These are phyloP conservation scores for Pseudomyrmex dendroicus DNA, from an alignment of 1,140 invertebrate species.

Conservation along the genomic window DNA sequence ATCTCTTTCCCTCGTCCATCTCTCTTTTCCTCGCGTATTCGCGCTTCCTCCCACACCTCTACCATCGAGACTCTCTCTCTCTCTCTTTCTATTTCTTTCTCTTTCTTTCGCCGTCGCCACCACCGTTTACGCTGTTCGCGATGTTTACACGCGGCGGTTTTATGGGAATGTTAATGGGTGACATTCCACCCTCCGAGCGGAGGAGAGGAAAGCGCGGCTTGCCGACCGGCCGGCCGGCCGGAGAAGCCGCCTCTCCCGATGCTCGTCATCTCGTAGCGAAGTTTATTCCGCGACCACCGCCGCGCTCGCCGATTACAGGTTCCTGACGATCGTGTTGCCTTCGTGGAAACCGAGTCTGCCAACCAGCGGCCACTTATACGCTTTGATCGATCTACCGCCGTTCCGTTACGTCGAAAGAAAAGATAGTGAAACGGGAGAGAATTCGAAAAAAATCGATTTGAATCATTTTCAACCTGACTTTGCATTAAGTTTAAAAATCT, in stretches of 20 bases:
- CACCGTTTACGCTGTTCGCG: constrained; percentile 65
- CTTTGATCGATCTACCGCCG: constrained; percentile 42
- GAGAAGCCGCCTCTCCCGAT: constrained; percentile 47
- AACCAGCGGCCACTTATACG: constrained; percentile 5
- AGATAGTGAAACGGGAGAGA: neutral
- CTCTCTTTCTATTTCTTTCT: constrained; percentile 34
- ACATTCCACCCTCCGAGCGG: constrained; percentile 77
- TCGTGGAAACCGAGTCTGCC: constrained; percentile 38
- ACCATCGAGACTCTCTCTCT: constrained; percentile 21
- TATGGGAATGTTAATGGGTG: constrained; percentile 81
- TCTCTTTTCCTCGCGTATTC: constrained; percentile 7
- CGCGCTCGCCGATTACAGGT: constrained; percentile 55
- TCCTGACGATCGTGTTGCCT: constrained; percentile 43
- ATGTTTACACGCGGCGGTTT: constrained; percentile 80
- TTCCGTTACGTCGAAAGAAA: constrained; percentile 20
- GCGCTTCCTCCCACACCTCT: constrained; percentile 38
- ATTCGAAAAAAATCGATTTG: too few relatives aligned
- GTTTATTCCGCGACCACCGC: constrained; percentile 73
- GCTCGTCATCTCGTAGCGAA: constrained; percentile 72
- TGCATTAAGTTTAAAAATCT: too few relatives aligned
- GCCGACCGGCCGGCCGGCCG: neutral
- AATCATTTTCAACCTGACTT: too few relatives aligned
- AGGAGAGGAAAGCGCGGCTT: constrained; percentile 36
- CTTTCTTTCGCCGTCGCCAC: constrained; percentile 28
- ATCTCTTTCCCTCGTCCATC: constrained; percentile 40